Evolutionary conservation across 2,113 vertebrate genomes (phyloP).

Genomic region (Nerophis lumbriciformis): DNA sequence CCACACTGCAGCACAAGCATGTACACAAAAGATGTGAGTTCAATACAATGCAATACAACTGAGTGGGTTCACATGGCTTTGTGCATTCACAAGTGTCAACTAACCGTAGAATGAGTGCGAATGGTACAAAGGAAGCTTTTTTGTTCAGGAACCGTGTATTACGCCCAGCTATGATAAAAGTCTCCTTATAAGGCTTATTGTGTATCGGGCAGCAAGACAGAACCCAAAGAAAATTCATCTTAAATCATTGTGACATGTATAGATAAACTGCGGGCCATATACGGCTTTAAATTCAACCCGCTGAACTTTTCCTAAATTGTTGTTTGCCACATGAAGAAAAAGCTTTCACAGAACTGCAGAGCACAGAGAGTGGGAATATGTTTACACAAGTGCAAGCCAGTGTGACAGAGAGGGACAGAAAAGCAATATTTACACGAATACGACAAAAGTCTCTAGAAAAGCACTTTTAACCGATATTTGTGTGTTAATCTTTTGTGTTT

Average conservation of each 20-base stretch:
- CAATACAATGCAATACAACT: constrained; percentile 50
- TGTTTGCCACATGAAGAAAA: too few species aligned
- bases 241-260: neutral
- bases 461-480: too few species aligned
- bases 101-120: constrained; percentile 52
- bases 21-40: constrained; percentile 31
- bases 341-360: too few species aligned
- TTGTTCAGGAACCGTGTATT: constrained; percentile 47
- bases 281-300: too few species aligned
- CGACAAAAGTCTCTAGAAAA: too few species aligned
- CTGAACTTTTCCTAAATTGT: too few species aligned
- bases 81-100: constrained; percentile 52
- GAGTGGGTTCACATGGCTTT: constrained; percentile 51
- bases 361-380: too few species aligned
- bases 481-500: too few species aligned
- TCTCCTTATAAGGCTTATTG: constrained; percentile 24
- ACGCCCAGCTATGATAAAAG: constrained; percentile 25
- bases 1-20: constrained; percentile 21
- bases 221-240: constrained; percentile 5
- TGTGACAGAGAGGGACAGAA: too few species aligned
- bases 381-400: too few species aligned
- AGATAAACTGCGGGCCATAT: too few species aligned
- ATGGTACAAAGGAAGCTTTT: constrained; percentile 49
- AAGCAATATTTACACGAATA: too few species aligned
- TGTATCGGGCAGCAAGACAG: constrained; percentile 20